A percentile compares a stretch with the other conserved stretches of the same genome.
These are phyloP conservation scores for Petrocephalus sullivani DNA, from an alignment of 2,797 vertebrate genomes.

Conservation along the genomic window DNA sequence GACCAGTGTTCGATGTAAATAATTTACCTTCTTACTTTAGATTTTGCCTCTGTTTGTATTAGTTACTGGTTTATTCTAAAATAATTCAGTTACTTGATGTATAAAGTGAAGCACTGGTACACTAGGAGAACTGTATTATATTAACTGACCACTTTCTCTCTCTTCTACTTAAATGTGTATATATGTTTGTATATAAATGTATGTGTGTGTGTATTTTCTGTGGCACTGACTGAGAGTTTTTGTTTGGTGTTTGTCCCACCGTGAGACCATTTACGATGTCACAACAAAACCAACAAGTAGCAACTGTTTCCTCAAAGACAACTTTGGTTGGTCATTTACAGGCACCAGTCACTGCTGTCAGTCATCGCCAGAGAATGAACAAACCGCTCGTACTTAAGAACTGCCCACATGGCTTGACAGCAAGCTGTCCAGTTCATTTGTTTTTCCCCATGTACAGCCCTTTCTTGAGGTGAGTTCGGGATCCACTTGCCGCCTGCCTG, in stretches of 20 bases:
- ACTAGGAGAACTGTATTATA: not conserved
- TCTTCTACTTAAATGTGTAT: not conserved
- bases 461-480: not conserved
- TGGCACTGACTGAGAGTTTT: not conserved
- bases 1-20: not conserved
- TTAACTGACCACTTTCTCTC: not conserved
- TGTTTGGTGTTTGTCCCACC: not conserved
- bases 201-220: not conserved
- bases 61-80: not conserved
- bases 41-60: not conserved
- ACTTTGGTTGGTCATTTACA: not conserved
- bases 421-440: not conserved
- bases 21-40: not conserved
- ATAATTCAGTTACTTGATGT: not conserved
- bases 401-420: not conserved
- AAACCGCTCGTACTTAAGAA: not conserved
- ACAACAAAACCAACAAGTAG: not conserved
- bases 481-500: not conserved
- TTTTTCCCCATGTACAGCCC: not conserved
- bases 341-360: not conserved
- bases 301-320: not conserved
- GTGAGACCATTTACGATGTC: not conserved
- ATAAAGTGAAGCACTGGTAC: not conserved
- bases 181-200: not conserved
- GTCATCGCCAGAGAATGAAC: not conserved